phyloP scores from a whole-genome alignment of 2,888 invertebrate species.

The Heliconius aoede region DNA sequence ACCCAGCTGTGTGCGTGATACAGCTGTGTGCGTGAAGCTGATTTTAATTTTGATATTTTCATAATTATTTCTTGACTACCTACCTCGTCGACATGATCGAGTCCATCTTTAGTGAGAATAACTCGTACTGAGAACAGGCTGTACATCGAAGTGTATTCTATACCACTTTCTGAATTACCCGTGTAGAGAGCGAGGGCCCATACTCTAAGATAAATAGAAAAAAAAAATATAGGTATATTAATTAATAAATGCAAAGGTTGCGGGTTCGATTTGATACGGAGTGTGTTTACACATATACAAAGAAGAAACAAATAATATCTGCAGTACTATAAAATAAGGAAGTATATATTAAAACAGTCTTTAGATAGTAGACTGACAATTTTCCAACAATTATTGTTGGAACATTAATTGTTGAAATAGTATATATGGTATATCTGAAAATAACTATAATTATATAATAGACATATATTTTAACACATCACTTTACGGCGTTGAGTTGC shows the following conservation, averaged over 20 bases:
- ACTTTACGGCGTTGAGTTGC: too few relatives aligned
- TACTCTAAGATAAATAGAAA: conserved; percentile 74
- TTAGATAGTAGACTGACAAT: background rate
- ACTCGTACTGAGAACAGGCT: conserved; percentile 89
- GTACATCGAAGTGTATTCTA: conserved; percentile 91
- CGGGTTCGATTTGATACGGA: background rate
- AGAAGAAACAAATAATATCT: background rate
- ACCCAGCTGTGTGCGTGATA: too few relatives aligned
- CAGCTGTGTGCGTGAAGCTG: background rate
- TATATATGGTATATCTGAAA: background rate
- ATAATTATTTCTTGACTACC: background rate
- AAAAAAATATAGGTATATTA: background rate
- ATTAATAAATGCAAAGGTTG: background rate
- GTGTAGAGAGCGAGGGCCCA: conserved; percentile 90
- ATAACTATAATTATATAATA: too few relatives aligned
- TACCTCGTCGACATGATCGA: conserved; percentile 86
- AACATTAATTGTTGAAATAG: too few relatives aligned
- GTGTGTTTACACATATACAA: too few relatives aligned
- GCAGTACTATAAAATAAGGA: background rate
- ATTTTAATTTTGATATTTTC: background rate
- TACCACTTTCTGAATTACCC: conserved; percentile 89
- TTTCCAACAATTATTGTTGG: background rate
- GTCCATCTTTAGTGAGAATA: conserved; percentile 90
- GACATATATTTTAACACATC: background rate
- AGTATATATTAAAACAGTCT: too few relatives aligned